Evolutionary conservation across 2,797 vertebrate species (phyloP), one percentile per base, ranked within the genome.

Genomic region (Dipus sagitta): DNA sequence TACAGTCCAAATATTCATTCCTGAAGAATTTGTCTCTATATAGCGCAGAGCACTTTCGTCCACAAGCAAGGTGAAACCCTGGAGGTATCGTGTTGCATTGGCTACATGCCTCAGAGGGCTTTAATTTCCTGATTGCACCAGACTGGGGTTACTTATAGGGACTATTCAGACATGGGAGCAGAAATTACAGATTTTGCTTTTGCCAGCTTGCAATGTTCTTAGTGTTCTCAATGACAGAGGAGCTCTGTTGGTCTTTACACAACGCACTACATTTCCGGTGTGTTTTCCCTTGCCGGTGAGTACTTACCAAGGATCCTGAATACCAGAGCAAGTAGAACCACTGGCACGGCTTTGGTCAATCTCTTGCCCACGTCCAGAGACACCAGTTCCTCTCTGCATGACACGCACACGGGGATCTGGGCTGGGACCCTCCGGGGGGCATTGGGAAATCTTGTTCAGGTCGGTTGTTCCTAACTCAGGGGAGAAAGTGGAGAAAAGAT

Each of bases 31-130:
- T 74, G 0, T 72, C 3, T 70, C 32, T 86, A 75, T 32, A 20
- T 10, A 13, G 0, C 0, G 47, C 6, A 34, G 34, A 32, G 8
- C 24, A 10, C 20, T 75, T 30, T 9, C 28, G 13, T 20, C 79
- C 13, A 32, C 17, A 38, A 92, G 32, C 72, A 74, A 21, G 52
- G 3, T 4, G 30, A n/a, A n/a, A 26, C 2, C 15, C 52, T 2
- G 2, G 3, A 2, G 34, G 12, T 6, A 11, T 24, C n/a, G 23
- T 23, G 13, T 15, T 30, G 65, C 21, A 15, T n/a, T n/a, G 8
- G 3, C 10, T 8, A 0, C 0, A 0, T 13, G 23, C 23, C 58
- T 71, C 11, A 4, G 3, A 26, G 1, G 14, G 17, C 47, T 91
- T 70, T 26, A 28, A n/a, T 23, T 87, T 64, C 18, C 62, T 2